Evolutionary conservation across 2,888 invertebrate genomes (phyloP), one percentile per base, ranked within the genome.

Genomic region (Ornithoptera priamus): DNA sequence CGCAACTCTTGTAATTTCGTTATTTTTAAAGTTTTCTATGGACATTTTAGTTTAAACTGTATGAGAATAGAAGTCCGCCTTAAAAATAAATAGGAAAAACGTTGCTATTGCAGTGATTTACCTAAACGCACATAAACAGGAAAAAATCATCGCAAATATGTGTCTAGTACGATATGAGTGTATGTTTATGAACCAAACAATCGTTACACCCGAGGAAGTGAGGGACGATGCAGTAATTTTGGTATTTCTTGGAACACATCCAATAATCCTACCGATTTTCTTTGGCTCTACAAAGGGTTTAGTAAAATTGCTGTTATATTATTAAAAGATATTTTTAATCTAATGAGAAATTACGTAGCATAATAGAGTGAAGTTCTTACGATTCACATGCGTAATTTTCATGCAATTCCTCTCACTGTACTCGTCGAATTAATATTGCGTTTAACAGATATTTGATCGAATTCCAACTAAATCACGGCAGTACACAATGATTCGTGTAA

Each of bases 211-310:
- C 64, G 68, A 73, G 71, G 73, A 73, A 74, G 73, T 65, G 75
- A 77, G 78, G 76, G 69, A 75, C 76, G 76, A 75, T 77, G 76
- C 79, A 75, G 77, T 81, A 78, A 80, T 80, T 77, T 75, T 74
- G 65, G 68, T 67, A 71, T 74, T 72, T 74, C 56, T 72, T 80
- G 80, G 80, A 78, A 56, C 62, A 42, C 56, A 63, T 77, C 80
- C 81, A 80, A 72, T 24, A 60, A 18, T 57, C 20, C 10, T 18
- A 57, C 20, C 20, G 10, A 57, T 18, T 17, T 15, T 17, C 17
- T 15, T 50, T 50, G 18, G 50, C 39, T 39, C 39, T 1, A 39
- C 15, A 18, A 50, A 12, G 18, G 50, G 50, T 4, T 50, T 50
- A 17, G 17, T 18, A 50, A 50, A 50, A 17, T 50, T 39, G 10